These are phyloP conservation scores for Chelon auratus DNA, from an alignment of 2,797 vertebrate species.

Conservation along the genomic window DNA sequence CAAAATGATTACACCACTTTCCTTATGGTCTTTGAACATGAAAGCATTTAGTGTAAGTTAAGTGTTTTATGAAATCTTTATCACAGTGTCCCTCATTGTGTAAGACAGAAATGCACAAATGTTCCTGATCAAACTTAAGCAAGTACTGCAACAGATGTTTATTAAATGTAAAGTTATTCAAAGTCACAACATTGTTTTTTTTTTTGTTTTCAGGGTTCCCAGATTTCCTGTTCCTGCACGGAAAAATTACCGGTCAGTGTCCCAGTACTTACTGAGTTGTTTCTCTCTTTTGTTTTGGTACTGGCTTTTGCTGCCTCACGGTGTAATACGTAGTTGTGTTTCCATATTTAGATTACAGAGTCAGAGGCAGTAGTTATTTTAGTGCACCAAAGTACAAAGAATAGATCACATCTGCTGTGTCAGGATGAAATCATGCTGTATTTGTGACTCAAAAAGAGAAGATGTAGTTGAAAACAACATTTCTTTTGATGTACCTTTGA, in stretches of 20 bases:
- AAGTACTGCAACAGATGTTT: background rate
- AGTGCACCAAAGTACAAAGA: conserved; percentile 51
- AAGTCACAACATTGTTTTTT: conserved; percentile 32
- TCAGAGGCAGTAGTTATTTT: conserved; percentile 49
- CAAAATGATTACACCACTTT: too few relatives aligned
- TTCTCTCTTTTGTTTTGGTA: conserved; percentile 65
- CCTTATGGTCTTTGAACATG: too few relatives aligned
- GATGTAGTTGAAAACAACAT: conserved; percentile 43
- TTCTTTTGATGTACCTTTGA: conserved; percentile 17
- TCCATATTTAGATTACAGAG: conserved; percentile 63
- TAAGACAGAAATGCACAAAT: too few relatives aligned
- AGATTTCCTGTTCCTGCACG: conserved; percentile 76
- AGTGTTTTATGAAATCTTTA: background rate
- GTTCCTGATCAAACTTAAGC: background rate
- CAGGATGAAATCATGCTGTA: conserved; percentile 59
- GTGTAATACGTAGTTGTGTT: conserved; percentile 35
- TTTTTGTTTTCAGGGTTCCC: conserved; percentile 65
- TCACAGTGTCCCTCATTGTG: background rate
- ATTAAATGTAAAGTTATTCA: conserved; percentile 30
- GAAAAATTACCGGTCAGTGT: conserved; percentile 79
- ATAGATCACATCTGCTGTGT: conserved; percentile 46
- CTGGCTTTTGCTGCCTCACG: conserved; percentile 53
- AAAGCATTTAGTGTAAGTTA: too few relatives aligned
- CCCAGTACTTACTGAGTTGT: conserved; percentile 33
- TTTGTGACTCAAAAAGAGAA: conserved; percentile 49